Conservation (phyloP, 92 coral and sea anemone species). For the Paramuricea clavata region DNA sequence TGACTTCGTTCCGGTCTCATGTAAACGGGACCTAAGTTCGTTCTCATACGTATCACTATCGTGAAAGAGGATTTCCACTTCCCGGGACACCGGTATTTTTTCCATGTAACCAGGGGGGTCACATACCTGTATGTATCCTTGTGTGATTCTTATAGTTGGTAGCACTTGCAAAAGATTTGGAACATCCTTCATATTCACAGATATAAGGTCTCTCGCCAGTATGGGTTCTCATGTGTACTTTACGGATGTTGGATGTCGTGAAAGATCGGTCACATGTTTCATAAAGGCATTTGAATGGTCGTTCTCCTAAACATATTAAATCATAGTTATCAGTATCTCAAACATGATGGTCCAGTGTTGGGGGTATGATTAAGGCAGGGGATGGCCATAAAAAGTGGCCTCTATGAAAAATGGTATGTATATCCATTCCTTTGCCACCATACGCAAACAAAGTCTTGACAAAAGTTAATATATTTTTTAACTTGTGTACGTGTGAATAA, state of each 20-base stretch:
- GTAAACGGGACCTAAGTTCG: no score
- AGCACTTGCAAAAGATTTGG: conserved; percentile 96
- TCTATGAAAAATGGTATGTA: no score
- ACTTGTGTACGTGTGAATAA: no score
- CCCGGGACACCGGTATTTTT: no score
- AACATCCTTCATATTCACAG: conserved; percentile 92
- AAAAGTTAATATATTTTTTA: no score
- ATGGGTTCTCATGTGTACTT: conserved; percentile 98
- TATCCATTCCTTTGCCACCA: no score
- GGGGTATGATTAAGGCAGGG: no score
- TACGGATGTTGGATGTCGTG: conserved; percentile 96
- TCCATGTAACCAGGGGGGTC: background rate
- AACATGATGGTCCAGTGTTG: background rate
- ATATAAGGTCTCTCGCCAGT: conserved; percentile 98
- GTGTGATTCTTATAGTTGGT: conserved; percentile 98
- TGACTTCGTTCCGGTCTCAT: no score
- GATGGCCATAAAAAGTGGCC: no score
- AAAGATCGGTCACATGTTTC: conserved; percentile 89
- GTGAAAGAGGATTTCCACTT: no score
- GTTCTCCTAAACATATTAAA: conserved; percentile 77
- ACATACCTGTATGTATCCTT: conserved; percentile 94
- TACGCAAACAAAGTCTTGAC: no score
- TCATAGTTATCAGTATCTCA: background rate
- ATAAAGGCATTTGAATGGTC: conserved; percentile 94
- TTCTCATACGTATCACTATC: no score